Conservation (phyloP, 1,140 invertebrate species). For the Panagrolaimus sp. region DNA sequence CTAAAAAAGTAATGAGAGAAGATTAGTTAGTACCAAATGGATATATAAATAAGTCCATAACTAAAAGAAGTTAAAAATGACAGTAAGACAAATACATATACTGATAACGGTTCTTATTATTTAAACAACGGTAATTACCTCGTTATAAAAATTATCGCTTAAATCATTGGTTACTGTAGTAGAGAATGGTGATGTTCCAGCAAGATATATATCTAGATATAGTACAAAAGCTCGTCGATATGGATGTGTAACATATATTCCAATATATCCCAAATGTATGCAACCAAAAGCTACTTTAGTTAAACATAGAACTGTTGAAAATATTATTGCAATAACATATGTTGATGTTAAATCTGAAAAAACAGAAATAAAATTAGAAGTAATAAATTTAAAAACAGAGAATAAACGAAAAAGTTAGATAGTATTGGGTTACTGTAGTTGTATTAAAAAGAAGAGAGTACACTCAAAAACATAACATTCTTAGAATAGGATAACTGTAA, state of each 20-base stretch:
- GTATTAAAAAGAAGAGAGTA: no score
- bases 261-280: conserved; percentile 43
- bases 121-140: conserved; percentile 46
- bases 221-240: conserved; percentile 43
- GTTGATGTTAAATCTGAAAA: conserved; percentile 21
- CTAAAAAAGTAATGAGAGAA: conserved; percentile 18
- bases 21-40: no score
- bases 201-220: no score
- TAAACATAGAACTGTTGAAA: conserved; percentile 28
- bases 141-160: no score
- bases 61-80: conserved; percentile 26
- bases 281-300: conserved; percentile 39
- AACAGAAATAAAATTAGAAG: neutral
- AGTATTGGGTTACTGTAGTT: no score
- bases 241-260: conserved; percentile 34
- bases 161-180: conserved; percentile 34
- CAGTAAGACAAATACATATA: conserved; percentile 45
- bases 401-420: neutral
- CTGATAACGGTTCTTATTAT: conserved; percentile 50
- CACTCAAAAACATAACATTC: neutral
- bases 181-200: conserved; percentile 48
- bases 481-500: no score
- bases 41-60: no score
- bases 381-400: no score
- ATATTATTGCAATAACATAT: conserved; percentile 27